Conservation (phyloP, 2,888 invertebrate species). For the Hypselothyrea guttata region DNA sequence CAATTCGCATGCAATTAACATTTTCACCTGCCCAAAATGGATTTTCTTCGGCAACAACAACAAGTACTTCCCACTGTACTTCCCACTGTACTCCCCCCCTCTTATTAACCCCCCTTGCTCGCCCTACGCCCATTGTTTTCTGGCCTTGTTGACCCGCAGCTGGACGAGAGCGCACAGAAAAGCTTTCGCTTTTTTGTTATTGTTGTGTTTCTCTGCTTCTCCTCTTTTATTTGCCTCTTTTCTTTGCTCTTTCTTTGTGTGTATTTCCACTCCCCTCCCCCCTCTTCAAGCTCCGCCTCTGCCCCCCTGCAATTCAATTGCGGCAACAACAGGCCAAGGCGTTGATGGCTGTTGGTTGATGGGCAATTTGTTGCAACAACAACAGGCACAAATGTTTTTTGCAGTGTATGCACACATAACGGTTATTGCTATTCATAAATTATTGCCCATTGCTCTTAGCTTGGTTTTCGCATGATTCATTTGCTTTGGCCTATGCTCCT, state of each 20-base stretch:
- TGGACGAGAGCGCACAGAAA: conserved; percentile 9
- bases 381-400: too few species aligned
- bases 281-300: not conserved
- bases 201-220: conserved; percentile 21
- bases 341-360: too few species aligned
- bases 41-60: not conserved
- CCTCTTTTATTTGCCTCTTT: too few species aligned
- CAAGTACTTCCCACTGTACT: not conserved
- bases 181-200: conserved; percentile 49
- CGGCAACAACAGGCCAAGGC: conserved; percentile 35
- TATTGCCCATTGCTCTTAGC: too few species aligned
- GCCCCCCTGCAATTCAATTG: conserved; percentile 8
- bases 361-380: conserved; percentile 61
- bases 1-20: conserved; percentile 56
- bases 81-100: not conserved
- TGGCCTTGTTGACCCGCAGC: conserved; percentile 50
- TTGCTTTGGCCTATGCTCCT: conserved; percentile 21
- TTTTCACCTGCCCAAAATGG: conserved; percentile 41
- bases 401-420: conserved; percentile 46
- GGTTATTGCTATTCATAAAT: conserved; percentile 44
- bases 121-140: conserved; percentile 5
- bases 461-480: not conserved
- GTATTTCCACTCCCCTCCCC: too few species aligned
- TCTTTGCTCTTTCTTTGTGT: not conserved
- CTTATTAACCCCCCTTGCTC: not conserved